Evolutionary conservation across 2,113 vertebrate genomes (phyloP).

Genomic region (Clarias macrocephalus): DNA sequence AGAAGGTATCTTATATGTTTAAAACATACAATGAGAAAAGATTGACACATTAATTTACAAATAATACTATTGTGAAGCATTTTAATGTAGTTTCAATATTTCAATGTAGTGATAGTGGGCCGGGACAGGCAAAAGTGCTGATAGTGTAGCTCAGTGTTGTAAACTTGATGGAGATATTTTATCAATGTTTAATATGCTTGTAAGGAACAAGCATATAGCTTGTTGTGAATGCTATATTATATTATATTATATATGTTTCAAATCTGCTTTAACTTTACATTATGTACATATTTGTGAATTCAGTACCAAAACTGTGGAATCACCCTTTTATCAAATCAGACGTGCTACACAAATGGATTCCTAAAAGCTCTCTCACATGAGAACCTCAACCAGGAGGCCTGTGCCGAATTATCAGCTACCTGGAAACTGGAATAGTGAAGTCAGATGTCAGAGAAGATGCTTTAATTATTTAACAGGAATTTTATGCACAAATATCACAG

Average conservation of each 20-base stretch:
- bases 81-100: not conserved
- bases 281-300: not conserved
- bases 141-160: not conserved
- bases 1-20: not conserved
- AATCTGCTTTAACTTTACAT: not conserved
- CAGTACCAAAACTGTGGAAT: not conserved
- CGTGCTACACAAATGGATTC: not conserved
- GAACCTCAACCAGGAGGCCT: not conserved
- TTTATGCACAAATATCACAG: constrained; percentile 77
- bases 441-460: constrained; percentile 59
- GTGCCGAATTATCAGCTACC: constrained; percentile 2
- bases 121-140: not conserved
- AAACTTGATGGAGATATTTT: not conserved
- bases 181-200: not conserved
- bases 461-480: constrained; percentile 78
- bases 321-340: not conserved
- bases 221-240: not conserved
- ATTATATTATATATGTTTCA: not conserved
- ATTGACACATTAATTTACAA: not conserved
- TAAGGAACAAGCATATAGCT: not conserved
- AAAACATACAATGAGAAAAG: not conserved
- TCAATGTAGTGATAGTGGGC: not conserved
- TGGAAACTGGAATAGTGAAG: constrained; percentile 54
- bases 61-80: not conserved
- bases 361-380: not conserved